These are phyloP conservation scores for Heterotis niloticus DNA, from an alignment of 2,113 vertebrate species.

Conservation along the genomic window DNA sequence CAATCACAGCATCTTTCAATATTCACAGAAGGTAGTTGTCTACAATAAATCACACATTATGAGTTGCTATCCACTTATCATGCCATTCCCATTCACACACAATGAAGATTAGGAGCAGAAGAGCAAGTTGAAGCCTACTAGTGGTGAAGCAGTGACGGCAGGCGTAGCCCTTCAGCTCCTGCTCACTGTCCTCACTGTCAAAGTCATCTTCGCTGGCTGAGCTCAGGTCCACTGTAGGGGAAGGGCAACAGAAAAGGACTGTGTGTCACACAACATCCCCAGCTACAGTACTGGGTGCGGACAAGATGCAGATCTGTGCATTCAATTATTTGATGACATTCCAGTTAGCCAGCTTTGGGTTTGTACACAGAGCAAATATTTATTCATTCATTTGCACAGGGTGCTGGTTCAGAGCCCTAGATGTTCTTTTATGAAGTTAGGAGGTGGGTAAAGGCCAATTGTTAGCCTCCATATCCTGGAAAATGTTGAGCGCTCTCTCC, in stretches of 20 bases:
- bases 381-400: too few species aligned
- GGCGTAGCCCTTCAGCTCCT: conserved; percentile 87
- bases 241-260: neutral
- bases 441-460: too few species aligned
- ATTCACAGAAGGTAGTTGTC: neutral
- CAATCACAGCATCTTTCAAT: conserved; percentile 15
- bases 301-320: too few species aligned
- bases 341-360: too few species aligned
- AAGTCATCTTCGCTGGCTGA: conserved; percentile 97
- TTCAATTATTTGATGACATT: too few species aligned
- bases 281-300: too few species aligned
- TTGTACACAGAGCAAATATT: too few species aligned
- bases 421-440: too few species aligned
- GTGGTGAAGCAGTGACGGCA: conserved; percentile 94
- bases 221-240: conserved; percentile 84
- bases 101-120: neutral
- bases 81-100: neutral
- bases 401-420: too few species aligned
- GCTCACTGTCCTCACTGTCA: conserved; percentile 96
- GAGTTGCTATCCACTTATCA: neutral
- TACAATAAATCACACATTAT: neutral
- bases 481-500: too few species aligned
- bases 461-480: too few species aligned
- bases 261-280: too few species aligned
- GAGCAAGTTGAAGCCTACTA: conserved; percentile 62